Conservation (phyloP, 2,888 invertebrate species). For the Trissolcus brochymenae region DNA sequence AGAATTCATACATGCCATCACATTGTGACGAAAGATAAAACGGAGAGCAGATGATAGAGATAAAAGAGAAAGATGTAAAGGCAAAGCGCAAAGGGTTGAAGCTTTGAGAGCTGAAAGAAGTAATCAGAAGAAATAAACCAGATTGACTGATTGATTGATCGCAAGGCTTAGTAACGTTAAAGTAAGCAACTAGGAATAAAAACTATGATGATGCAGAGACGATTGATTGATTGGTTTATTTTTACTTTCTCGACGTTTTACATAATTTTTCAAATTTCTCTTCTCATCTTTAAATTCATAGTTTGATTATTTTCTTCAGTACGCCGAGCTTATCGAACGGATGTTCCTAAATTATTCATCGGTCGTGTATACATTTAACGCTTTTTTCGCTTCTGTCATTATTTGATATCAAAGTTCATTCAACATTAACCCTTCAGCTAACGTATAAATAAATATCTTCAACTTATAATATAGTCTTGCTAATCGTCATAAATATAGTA, state of each 20-base stretch:
- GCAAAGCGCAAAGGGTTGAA: conserved; percentile 3
- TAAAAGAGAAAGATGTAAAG: conserved; percentile 13
- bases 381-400: conserved; percentile 31
- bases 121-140: conserved; percentile 37
- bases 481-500: conserved; percentile 52
- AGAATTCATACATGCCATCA: conserved; percentile 3
- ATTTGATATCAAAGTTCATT: conserved; percentile 50
- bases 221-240: conserved; percentile 52
- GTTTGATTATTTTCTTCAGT: conserved; percentile 12
- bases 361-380: conserved; percentile 17
- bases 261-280: conserved; percentile 43
- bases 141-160: conserved; percentile 48
- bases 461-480: conserved; percentile 42
- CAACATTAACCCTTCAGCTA: conserved; percentile 49
- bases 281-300: not conserved
- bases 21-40: conserved; percentile 27
- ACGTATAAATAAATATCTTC: conserved; percentile 49
- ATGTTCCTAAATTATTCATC: conserved; percentile 31
- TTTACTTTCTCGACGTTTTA: conserved; percentile 20
- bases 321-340: conserved; percentile 24
- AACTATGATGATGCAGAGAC: not conserved
- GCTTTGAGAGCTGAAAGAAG: conserved; percentile 29
- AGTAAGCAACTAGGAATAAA: conserved; percentile 21
- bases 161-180: conserved; percentile 23
- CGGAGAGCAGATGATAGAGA: conserved; percentile 24